Base-by-base conservation (phyloP, 2,888 invertebrate genomes). In the Acheta domesticus region DNA sequence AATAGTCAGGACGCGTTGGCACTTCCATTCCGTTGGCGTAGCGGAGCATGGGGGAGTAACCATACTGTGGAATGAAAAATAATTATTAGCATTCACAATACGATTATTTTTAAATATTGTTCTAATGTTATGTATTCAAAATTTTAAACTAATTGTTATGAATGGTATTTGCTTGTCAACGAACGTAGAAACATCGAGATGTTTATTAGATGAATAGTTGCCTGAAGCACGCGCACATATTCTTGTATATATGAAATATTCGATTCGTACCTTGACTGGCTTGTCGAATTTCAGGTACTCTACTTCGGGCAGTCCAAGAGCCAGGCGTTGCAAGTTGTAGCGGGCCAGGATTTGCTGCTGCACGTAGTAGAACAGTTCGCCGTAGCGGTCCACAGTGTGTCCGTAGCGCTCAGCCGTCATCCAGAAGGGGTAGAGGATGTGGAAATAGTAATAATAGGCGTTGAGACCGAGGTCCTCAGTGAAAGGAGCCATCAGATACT, bases 291-390 rank as follows among this genome's bases (percentile, higher is more conserved):
- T 88, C 81, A 92, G 88, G 12, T 89, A 87, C 50, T 89, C 88
- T 82, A 93, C 91, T 82, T 92, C 91, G n/a, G 91, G 91, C 78
- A 92, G 88, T 81, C 91, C 91, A 84, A 92, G 91, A 16, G 93
- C 91, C 80, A 94, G 87, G 85, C 94, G 92, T 85, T 94, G 94
- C 87, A 93, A 88, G 85, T 94, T 89, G 88, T 92, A 93, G 84
- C 93, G 91, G 81, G 92, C 90, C 83, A 92, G 84, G 19, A 93
- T 84, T 85, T 93, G 92, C 84, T 92, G 91, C 85, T 92, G 91
- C 85, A 89, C 88, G 87, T 89, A 91, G 85, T 91, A 90, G 82
- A 84, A 84, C n/a, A 84, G 82, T 80, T 85, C 85, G 49, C 84
- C 85, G 83, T 23, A 36, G 4, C 84, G 80, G 82, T 91, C 89